phyloP scores from a whole-genome alignment of 2,113 vertebrate species.

The Ophthalmolycus amberensis region DNA sequence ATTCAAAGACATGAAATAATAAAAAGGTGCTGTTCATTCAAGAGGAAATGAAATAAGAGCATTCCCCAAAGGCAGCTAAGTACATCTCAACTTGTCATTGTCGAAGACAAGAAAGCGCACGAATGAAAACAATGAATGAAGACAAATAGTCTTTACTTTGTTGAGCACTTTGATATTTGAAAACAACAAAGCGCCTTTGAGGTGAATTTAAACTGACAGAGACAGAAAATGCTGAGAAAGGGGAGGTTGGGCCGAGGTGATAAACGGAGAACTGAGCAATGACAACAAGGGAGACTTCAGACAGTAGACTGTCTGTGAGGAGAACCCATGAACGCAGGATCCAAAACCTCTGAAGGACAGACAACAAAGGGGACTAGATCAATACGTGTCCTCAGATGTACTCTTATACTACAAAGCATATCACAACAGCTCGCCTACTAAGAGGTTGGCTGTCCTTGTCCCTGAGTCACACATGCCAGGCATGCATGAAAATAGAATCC shows the following conservation, averaged over 20 bases:
- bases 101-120: background rate
- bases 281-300: background rate
- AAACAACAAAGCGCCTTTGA: background rate
- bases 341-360: slow-evolving; percentile 5
- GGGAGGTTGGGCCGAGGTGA: slow-evolving; percentile 1
- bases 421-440: background rate
- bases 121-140: background rate
- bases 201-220: slow-evolving; percentile 8
- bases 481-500: slow-evolving; percentile 24
- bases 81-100: background rate
- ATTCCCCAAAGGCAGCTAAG: background rate
- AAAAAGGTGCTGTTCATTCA: background rate
- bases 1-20: background rate
- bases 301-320: background rate
- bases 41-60: background rate
- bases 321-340: background rate
- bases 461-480: slow-evolving; percentile 12
- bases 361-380: background rate
- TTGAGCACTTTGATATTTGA: background rate
- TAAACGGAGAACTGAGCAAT: background rate
- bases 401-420: background rate
- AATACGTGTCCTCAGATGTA: slow-evolving; percentile 20
- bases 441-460: slow-evolving; percentile 21
- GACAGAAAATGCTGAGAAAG: background rate
- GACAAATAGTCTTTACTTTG: background rate